Conservation (phyloP, 2,113 vertebrate species). For the Boulengeromyrus knoepffleri region DNA sequence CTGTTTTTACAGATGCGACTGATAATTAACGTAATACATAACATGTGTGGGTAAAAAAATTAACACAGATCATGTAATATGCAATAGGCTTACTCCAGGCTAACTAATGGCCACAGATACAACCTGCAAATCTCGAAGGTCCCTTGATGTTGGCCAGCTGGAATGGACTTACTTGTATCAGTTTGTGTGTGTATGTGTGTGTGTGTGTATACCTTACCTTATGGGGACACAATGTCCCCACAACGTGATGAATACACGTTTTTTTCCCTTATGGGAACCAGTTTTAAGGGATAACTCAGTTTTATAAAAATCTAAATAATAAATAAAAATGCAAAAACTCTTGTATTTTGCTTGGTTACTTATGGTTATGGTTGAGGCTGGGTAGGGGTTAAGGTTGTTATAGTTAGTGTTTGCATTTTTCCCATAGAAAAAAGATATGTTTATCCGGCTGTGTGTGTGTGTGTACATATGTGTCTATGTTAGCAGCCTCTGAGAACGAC, state of each 20-base stretch:
- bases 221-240: too few species aligned
- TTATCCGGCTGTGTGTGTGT: neutral
- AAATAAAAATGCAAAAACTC: too few species aligned
- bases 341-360: too few species aligned
- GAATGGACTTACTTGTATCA: neutral
- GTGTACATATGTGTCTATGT: neutral
- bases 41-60: neutral
- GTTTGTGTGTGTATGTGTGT: neutral
- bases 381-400: too few species aligned
- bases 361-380: too few species aligned
- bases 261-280: too few species aligned
- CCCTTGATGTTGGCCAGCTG: conserved; percentile 8
- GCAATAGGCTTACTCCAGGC: neutral
- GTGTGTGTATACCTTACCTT: neutral
- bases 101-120: neutral
- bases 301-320: too few species aligned
- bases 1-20: neutral
- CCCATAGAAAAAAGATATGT: too few species aligned
- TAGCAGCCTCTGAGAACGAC: neutral
- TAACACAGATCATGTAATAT: neutral
- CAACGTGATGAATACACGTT: too few species aligned
- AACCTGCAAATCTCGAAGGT: neutral
- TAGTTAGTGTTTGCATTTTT: too few species aligned
- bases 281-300: too few species aligned
- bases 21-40: neutral